Evolutionary conservation across 2,888 invertebrate genomes (phyloP).

Genomic region (Plagodis pulveraria): DNA sequence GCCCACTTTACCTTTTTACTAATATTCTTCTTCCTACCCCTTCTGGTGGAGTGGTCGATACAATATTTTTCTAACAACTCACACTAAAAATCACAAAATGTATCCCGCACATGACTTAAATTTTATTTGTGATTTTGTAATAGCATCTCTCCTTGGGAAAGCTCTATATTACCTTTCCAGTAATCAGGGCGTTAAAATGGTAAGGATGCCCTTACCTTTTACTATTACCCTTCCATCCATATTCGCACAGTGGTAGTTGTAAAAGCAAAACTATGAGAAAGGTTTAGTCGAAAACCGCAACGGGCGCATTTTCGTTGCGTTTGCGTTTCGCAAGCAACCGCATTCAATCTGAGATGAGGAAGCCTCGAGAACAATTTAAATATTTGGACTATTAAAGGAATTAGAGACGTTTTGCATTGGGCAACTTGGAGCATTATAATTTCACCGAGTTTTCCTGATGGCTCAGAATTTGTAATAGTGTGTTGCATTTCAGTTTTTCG

Average conservation of each 20-base stretch:
- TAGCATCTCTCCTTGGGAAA: too few relatives aligned
- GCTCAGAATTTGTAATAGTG: too few relatives aligned
- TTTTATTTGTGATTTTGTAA: too few relatives aligned
- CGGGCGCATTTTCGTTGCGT: conserved; percentile 43
- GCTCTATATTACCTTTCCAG: too few relatives aligned
- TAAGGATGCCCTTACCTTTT: neutral
- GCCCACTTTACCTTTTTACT: too few relatives aligned
- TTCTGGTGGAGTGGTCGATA: too few relatives aligned
- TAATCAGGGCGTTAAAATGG: too few relatives aligned
- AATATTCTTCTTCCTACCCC: too few relatives aligned
- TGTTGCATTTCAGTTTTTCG: too few relatives aligned
- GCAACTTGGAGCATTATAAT: conserved; percentile 15
- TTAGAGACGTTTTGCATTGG: conserved; percentile 42
- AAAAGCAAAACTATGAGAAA: conserved; percentile 26
- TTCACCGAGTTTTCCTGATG: neutral
- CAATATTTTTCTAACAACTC: too few relatives aligned
- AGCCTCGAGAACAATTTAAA: conserved; percentile 69
- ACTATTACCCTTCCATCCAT: neutral
- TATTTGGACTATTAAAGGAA: conserved; percentile 64
- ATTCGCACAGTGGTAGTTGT: neutral
- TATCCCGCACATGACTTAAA: too few relatives aligned
- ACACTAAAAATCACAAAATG: too few relatives aligned
- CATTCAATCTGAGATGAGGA: conserved; percentile 75
- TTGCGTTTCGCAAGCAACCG: conserved; percentile 66
- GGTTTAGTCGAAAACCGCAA: conserved; percentile 22